These are phyloP conservation scores for Mizuhopecten yessoensis DNA, from an alignment of 1,140 invertebrate genomes.

Conservation along the genomic window DNA sequence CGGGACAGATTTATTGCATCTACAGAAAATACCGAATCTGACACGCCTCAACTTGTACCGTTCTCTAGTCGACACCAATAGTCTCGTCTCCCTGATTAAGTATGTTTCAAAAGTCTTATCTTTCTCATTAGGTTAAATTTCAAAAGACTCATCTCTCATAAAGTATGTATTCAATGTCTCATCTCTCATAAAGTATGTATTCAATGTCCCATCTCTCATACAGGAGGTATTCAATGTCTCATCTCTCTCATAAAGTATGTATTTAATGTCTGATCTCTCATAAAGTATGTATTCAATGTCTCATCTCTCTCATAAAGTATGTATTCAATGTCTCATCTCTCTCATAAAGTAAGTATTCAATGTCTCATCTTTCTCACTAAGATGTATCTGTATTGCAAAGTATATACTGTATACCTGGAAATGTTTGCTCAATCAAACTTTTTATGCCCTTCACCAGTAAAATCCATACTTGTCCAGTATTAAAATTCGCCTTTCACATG, in stretches of 20 bases:
- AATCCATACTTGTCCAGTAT: no score
- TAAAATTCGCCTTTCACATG: no score
- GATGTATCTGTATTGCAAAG: no score
- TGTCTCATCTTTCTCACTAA: no score
- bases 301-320: no score
- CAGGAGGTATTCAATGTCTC: conserved; percentile 68
- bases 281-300: conserved; percentile 68
- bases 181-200: no score
- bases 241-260: no score
- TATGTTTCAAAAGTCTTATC: no score
- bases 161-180: conserved; percentile 68
- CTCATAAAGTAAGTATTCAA: conserved; percentile 70
- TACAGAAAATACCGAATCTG: conserved; percentile 87
- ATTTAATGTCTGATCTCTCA: conserved; percentile 68
- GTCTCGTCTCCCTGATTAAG: conserved; percentile 70
- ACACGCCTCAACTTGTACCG: conserved; percentile 91
- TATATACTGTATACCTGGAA: no score
- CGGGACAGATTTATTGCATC: conserved; percentile 85
- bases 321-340: conserved; percentile 61
- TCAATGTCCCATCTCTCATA: conserved; percentile 68
- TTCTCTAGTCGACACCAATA: conserved; percentile 84
- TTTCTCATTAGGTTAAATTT: no score
- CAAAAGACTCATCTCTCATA: conserved; percentile 69
- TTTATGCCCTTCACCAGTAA: no score
- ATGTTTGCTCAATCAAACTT: no score